Evolutionary conservation across 1,140 invertebrate genomes (phyloP).

Genomic region (Calliopsis andreniformis): DNA sequence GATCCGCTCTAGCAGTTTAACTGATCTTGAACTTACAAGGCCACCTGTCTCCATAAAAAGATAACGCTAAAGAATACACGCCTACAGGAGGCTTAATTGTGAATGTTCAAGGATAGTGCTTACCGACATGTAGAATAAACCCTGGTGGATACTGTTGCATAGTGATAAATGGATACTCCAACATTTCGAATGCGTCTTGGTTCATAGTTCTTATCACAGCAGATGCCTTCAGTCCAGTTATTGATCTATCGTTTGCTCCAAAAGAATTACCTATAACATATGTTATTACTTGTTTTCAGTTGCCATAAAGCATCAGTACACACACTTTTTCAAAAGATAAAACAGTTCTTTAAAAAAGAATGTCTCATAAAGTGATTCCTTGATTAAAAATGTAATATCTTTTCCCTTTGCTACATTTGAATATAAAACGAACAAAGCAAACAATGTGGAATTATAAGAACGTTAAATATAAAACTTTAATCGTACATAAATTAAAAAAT

Average conservation of each 20-base stretch:
- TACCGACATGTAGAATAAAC: slow-evolving; percentile 94
- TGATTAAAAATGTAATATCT: neutral
- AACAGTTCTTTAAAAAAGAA: neutral
- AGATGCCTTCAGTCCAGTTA: slow-evolving; percentile 74
- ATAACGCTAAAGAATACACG: too few species aligned
- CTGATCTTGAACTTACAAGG: slow-evolving; percentile 92
- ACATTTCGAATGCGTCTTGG: slow-evolving; percentile 88
- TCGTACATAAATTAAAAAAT: slow-evolving; percentile 11
- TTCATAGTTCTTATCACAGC: slow-evolving; percentile 85
- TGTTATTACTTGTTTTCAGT: neutral
- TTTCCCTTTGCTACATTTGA: too few species aligned
- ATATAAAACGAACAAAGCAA: too few species aligned
- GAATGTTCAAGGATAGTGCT: slow-evolving; percentile 35
- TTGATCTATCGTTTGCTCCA: slow-evolving; percentile 84
- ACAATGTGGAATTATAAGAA: too few species aligned
- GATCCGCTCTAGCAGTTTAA: slow-evolving; percentile 93
- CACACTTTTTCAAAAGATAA: too few species aligned
- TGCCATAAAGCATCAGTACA: neutral
- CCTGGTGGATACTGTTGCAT: slow-evolving; percentile 94
- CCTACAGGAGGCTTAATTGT: too few species aligned
- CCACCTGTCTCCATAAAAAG: slow-evolving; percentile 85
- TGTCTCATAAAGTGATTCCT: slow-evolving; percentile 39
- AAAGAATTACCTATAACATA: slow-evolving; percentile 85
- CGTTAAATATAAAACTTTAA: neutral
- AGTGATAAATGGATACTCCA: slow-evolving; percentile 98